Conservation (phyloP, 1,140 invertebrate genomes). For the Sweltsa coloradensis region DNA sequence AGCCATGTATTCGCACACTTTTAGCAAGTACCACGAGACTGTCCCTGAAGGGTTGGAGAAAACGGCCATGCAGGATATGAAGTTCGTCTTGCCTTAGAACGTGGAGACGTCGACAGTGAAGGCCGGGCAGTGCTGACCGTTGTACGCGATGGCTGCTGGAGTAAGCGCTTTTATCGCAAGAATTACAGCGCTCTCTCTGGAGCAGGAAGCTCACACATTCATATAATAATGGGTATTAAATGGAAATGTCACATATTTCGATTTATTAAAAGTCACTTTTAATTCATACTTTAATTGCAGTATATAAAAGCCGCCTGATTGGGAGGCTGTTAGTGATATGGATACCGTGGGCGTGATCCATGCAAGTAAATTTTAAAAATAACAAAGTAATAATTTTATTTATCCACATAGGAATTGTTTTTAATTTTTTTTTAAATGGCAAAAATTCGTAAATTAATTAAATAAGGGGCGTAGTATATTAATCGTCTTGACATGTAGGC, state of each 20-base stretch:
- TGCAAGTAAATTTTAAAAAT: no score
- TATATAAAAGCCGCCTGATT: neutral
- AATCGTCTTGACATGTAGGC: no score
- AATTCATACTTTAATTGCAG: neutral
- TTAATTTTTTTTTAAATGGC: no score
- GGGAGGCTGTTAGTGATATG: no score
- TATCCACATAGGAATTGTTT: no score
- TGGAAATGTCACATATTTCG: neutral
- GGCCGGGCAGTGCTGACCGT: conserved; percentile 26
- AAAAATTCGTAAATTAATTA: no score
- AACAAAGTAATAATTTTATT: no score
- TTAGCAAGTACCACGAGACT: no score
- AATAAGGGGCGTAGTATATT: no score
- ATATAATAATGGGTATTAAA: neutral
- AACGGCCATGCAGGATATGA: conserved; percentile 13
- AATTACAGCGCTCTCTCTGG: conserved; percentile 25
- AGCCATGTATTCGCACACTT: no score
- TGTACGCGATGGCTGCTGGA: conserved; percentile 24
- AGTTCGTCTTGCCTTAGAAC: conserved; percentile 12
- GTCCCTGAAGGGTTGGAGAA: conserved; percentile 10
- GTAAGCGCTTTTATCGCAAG: conserved; percentile 24
- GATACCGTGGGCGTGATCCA: no score
- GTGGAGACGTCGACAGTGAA: conserved; percentile 21
- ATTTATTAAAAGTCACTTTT: neutral
- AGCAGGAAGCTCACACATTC: conserved; percentile 1